These are phyloP conservation scores for Troilus luridus DNA, from an alignment of 2,888 invertebrate species.

Conservation along the genomic window DNA sequence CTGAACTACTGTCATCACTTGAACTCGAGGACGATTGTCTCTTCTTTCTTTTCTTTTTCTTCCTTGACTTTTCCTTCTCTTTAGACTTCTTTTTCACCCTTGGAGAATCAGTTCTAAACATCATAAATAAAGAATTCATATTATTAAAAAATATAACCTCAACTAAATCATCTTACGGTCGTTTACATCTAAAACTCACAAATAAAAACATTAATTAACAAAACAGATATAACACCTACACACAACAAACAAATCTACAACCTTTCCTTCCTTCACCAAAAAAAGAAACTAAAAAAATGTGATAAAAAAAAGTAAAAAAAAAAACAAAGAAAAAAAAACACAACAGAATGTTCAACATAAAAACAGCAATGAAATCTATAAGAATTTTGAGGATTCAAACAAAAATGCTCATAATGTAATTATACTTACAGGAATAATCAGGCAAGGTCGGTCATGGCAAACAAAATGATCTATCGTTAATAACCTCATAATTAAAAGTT, in stretches of 20 bases:
- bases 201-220: constrained; percentile 40
- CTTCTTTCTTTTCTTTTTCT: constrained; percentile 64
- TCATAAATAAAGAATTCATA: constrained; percentile 7
- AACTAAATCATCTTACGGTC: constrained; percentile 4
- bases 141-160: constrained; percentile 15
- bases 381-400: constrained; percentile 57
- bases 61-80: constrained; percentile 65
- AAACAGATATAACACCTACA: constrained; percentile 41
- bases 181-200: constrained; percentile 3
- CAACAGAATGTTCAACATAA: constrained; percentile 47
- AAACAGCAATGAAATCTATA: constrained; percentile 52
- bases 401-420: constrained; percentile 59
- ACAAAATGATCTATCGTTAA: constrained; percentile 64
- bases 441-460: constrained; percentile 64
- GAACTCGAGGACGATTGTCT: constrained; percentile 60
- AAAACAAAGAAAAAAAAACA: constrained; percentile 42
- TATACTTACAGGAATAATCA: constrained; percentile 63
- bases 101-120: constrained; percentile 63
- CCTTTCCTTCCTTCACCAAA: constrained; percentile 51
- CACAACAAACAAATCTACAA: constrained; percentile 55
- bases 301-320: neutral
- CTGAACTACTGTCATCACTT: constrained; percentile 55
- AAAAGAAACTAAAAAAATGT: constrained; percentile 16
- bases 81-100: constrained; percentile 64
- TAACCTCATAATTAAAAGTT: constrained; percentile 59